These are phyloP conservation scores for Calosoma granatense DNA, from an alignment of 1,140 invertebrate genomes.

Conservation along the genomic window DNA sequence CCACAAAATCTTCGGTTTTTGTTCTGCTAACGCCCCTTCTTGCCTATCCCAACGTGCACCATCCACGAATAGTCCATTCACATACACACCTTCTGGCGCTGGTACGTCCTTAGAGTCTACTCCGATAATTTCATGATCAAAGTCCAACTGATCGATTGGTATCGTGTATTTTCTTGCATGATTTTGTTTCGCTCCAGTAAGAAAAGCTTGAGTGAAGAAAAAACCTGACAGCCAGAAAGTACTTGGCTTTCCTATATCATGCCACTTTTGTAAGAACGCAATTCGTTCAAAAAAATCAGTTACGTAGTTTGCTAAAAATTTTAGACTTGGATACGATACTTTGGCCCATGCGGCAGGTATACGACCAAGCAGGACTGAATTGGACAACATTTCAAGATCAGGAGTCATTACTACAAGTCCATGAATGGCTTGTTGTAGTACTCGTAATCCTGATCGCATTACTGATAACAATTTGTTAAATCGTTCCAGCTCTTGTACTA, in stretches of 20 bases:
- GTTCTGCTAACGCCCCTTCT: slow-evolving; percentile 55
- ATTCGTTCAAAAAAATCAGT: slow-evolving; percentile 74
- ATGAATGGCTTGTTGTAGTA: slow-evolving; percentile 73
- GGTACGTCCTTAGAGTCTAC: slow-evolving; percentile 36
- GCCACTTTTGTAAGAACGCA: slow-evolving; percentile 68
- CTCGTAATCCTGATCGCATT: slow-evolving; percentile 52
- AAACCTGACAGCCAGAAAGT: slow-evolving; percentile 92
- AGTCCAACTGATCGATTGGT: slow-evolving; percentile 77
- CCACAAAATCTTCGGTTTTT: slow-evolving; percentile 69
- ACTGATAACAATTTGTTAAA: slow-evolving; percentile 66
- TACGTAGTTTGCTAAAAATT: slow-evolving; percentile 77
- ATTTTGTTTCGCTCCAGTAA: slow-evolving; percentile 88
- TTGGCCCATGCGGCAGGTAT: slow-evolving; percentile 72
- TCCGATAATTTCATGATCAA: slow-evolving; percentile 61
- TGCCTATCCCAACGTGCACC: slow-evolving; percentile 72
- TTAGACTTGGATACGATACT: slow-evolving; percentile 83
- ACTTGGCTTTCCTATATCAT: slow-evolving; percentile 61
- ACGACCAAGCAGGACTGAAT: slow-evolving; percentile 58
- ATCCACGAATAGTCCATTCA: slow-evolving; percentile 74
- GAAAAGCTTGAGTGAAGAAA: slow-evolving; percentile 89
- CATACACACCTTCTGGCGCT: slow-evolving; percentile 67
- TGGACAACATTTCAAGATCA: slow-evolving; percentile 60
- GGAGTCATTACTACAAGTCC: slow-evolving; percentile 81
- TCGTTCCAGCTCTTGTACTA: slow-evolving; percentile 85
- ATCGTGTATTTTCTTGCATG: slow-evolving; percentile 78